phyloP scores from a whole-genome alignment of 2,888 invertebrate genomes.

The Clivina fossor region DNA sequence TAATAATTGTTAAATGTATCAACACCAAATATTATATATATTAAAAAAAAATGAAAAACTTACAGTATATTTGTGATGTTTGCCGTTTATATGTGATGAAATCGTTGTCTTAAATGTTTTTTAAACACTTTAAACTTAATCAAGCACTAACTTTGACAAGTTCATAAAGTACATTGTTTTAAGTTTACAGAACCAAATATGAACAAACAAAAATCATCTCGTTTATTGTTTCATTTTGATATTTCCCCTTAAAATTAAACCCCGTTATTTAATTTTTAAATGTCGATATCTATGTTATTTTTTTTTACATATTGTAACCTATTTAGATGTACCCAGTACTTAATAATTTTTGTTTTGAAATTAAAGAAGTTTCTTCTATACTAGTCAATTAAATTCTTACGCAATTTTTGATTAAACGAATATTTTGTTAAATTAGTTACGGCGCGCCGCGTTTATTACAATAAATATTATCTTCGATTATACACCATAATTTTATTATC shows the following conservation, averaged over 20 bases:
- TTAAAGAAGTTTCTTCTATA: background rate
- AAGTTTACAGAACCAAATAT: no score
- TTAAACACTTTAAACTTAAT: conserved; percentile 1
- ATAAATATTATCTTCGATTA: no score
- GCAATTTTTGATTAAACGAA: background rate
- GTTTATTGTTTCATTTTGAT: no score
- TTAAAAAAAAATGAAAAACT: conserved; percentile 1
- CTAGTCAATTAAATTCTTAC: background rate
- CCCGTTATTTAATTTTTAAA: no score
- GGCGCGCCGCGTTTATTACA: no score
- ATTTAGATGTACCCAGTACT: background rate
- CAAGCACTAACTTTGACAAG: conserved; percentile 1
- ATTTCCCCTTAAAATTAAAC: no score
- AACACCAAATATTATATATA: conserved; percentile 13
- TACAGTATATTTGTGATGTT: conserved; percentile 8
- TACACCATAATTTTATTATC: no score
- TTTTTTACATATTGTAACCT: background rate
- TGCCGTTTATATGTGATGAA: conserved; percentile 9
- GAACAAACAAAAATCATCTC: no score
- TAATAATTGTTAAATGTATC: conserved; percentile 11
- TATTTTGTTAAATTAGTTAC: no score
- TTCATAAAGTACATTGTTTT: no score
- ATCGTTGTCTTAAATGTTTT: conserved; percentile 1
- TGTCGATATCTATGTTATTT: no score
- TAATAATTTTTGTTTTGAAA: background rate